These are phyloP conservation scores for Zosterops pallidus DNA, from an alignment of 2,113 vertebrate genomes.

Conservation along the genomic window DNA sequence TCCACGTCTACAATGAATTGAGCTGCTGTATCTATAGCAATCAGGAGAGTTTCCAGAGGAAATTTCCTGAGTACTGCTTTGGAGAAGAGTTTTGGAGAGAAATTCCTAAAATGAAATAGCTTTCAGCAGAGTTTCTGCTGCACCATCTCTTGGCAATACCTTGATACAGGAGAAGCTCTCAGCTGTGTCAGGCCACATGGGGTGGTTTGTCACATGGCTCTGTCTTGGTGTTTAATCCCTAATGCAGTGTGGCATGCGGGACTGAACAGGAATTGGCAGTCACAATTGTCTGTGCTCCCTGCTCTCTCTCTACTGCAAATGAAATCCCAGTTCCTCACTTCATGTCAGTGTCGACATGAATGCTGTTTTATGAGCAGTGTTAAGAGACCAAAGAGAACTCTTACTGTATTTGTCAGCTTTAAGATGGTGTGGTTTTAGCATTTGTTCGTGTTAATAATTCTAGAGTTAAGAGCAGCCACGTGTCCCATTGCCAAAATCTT, in stretches of 20 bases:
- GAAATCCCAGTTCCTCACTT: not conserved
- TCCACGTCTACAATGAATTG: not conserved
- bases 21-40: not conserved
- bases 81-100: not conserved
- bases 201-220: not conserved
- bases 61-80: not conserved
- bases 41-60: not conserved
- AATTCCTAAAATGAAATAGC: not conserved
- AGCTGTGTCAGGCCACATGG: not conserved
- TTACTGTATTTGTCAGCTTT: not conserved
- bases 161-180: not conserved
- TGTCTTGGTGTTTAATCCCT: not conserved
- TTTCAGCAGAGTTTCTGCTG: not conserved
- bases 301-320: not conserved
- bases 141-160: not conserved
- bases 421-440: not conserved
- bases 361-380: not conserved
- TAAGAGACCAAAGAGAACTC: not conserved
- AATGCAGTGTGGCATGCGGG: not conserved
- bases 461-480: not conserved
- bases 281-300: not conserved
- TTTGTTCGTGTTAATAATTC: not conserved
- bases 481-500: not conserved
- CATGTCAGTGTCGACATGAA: accelerated
- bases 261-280: not conserved